Conservation (phyloP, 2,113 vertebrate species). For the Stercorarius parasiticus region DNA sequence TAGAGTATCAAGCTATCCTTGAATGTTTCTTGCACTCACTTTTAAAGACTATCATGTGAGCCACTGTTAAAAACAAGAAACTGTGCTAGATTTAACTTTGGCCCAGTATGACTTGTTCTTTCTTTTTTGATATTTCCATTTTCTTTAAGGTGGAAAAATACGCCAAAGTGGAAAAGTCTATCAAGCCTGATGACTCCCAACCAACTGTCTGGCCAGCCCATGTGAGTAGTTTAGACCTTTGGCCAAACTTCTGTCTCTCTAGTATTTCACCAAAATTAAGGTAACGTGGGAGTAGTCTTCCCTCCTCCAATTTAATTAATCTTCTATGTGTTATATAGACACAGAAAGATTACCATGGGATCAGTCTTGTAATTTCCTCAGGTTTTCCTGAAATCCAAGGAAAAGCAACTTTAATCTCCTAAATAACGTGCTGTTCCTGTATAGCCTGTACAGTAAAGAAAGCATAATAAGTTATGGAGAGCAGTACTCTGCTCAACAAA, state of each 20-base stretch:
- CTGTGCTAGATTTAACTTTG: background rate
- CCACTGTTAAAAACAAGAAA: background rate
- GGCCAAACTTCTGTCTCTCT: background rate
- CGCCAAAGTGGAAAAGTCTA: slow-evolving; percentile 92
- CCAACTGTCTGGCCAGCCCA: slow-evolving; percentile 94
- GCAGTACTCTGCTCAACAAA: background rate
- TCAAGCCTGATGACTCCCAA: slow-evolving; percentile 90
- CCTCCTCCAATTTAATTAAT: background rate
- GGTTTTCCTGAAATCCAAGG: background rate
- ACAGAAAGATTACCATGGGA: background rate
- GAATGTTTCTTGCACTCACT: background rate
- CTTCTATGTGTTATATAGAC: background rate
- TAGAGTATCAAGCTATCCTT: background rate
- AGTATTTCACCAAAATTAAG: background rate
- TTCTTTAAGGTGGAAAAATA: slow-evolving; percentile 92
- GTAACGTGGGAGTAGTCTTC: background rate
- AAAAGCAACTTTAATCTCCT: background rate
- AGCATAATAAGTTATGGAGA: background rate
- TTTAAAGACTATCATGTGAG: background rate
- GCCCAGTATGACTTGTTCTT: background rate
- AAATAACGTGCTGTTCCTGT: background rate
- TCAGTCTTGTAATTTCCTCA: background rate
- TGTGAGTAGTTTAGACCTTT: slow-evolving; percentile 73
- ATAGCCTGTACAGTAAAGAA: background rate
- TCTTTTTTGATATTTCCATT: background rate